Evolutionary conservation across 1,140 invertebrate genomes (phyloP), one percentile per base, ranked within the genome.

Genomic region (Eubasilissa regina): DNA sequence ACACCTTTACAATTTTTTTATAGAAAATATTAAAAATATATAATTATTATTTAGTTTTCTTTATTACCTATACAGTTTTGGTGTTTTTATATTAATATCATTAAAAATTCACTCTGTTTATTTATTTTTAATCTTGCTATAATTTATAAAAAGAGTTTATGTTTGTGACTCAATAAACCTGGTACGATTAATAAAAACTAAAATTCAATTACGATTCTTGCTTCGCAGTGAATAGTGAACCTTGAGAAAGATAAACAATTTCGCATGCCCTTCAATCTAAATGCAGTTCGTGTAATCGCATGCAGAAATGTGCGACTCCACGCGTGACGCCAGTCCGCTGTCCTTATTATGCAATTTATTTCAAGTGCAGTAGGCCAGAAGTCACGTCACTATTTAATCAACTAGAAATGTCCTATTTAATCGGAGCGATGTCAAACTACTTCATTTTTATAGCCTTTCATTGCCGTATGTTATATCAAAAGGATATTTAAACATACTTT

Each of bases 301-400:
- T 55, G 13, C 17, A 15, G 17, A 15, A 55, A 55, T 55, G 12
- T 13, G 4, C 17, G 4, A 55, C 17, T n/a, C 17, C 51, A 15
- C 13, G 17, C 4, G 51, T 9, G 51, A 55, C 51, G 51, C 51
- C 4, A 55, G 13, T 55, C 51, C 72, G 12, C 15, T 25, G 48
- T 53, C 0, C 51, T 35, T 15, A 74, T 58, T 74, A 58, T 43
- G 19, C 19, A 74, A 74, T 9, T 4, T 35, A 45, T 75, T 75
- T 75, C 74, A 75, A 75, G 74, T 75, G 74, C 74, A 75, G 74
- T 75, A 47, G 74, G 74, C 25, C 74, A 75, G 43, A 43, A 19
- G 56, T 75, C 13, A 19, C 56, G 74, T 47, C 64, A 68, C 12
- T 3, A 43, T n/a, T 1, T 66, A 43, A 66, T 66, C 62, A 44